Evolutionary conservation across 2,113 vertebrate genomes (phyloP).

Genomic region (Tetrao urogallus): DNA sequence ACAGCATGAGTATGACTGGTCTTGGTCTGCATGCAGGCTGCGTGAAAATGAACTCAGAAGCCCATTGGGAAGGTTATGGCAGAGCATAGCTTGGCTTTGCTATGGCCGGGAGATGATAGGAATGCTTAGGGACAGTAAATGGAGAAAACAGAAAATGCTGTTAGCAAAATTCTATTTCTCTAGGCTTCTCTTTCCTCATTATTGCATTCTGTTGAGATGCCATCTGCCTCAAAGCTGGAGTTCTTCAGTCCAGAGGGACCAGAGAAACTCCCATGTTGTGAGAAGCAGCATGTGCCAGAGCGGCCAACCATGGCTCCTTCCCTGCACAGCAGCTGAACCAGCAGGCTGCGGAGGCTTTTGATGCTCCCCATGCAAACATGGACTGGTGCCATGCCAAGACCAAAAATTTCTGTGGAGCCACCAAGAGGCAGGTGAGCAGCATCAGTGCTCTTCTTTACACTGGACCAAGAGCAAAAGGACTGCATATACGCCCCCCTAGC

Average conservation of each 20-base stretch:
- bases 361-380: rapidly evolving
- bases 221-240: not conserved
- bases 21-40: not conserved
- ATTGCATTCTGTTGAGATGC: not conserved
- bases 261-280: not conserved
- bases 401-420: not conserved
- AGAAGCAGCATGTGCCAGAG: not conserved
- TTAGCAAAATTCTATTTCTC: not conserved
- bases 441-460: not conserved
- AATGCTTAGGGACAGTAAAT: not conserved
- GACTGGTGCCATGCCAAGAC: not conserved
- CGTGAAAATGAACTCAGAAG: not conserved
- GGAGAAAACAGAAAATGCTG: not conserved
- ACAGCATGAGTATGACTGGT: not conserved
- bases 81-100: not conserved
- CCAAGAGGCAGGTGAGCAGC: not conserved
- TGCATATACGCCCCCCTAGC: not conserved
- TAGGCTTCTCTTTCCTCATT: not conserved
- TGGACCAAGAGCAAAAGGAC: not conserved
- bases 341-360: not conserved
- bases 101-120: not conserved
- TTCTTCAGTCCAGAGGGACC: not conserved
- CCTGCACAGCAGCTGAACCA: not conserved
- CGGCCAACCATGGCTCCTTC: not conserved
- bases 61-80: not conserved